Percentiles rank a stretch among this genome's conserved stretches.
phyloP scores from a whole-genome alignment of 2,797 vertebrate species.

The Argya squamiceps region DNA sequence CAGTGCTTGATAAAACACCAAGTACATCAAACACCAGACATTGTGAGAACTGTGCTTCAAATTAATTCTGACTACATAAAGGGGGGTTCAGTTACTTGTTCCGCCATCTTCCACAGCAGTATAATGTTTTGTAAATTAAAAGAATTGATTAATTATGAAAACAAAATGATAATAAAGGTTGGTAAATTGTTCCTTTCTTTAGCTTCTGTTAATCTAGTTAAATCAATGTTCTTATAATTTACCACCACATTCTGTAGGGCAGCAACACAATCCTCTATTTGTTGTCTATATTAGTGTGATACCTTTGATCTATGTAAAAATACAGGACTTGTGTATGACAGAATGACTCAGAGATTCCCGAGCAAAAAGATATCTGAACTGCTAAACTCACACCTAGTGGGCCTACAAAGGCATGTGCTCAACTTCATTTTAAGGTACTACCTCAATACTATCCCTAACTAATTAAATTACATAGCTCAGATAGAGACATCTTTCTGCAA shows the following conservation, averaged over 20 bases:
- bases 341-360: fast-evolving
- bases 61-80: neutral
- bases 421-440: neutral
- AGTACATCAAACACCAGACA: neutral
- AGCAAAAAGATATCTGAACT: neutral
- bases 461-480: neutral
- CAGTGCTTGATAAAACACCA: neutral
- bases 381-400: fast-evolving
- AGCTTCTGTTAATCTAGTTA: neutral
- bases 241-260: neutral
- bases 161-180: neutral
- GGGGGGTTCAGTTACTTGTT: neutral
- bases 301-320: neutral
- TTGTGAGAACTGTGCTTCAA: neutral
- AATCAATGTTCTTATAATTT: neutral
- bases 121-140: neutral
- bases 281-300: fast-evolving
- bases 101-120: neutral
- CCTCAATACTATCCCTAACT: neutral
- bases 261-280: neutral
- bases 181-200: neutral
- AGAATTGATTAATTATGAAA: neutral
- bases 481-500: neutral
- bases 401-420: neutral
- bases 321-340: neutral